Conservation (phyloP, 2,113 vertebrate species). For the Cephalopholis sonnerati region DNA sequence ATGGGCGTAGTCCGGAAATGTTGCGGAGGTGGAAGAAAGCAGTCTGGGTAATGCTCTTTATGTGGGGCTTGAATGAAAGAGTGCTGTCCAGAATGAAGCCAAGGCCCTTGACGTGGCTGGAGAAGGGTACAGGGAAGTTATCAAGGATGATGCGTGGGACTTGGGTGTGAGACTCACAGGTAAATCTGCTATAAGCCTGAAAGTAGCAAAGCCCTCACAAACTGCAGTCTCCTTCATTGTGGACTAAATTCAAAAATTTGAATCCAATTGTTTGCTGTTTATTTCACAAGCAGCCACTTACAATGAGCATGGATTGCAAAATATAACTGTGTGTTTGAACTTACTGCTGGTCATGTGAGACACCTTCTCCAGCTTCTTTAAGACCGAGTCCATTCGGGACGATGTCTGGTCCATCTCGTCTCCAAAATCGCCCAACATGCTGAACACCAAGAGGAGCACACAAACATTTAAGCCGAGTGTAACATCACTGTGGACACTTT, state of each 20-base stretch:
- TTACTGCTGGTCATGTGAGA: conserved; percentile 89
- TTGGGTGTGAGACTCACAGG: too few species aligned
- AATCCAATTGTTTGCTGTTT: not conserved
- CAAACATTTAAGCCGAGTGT: not conserved
- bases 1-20: too few species aligned
- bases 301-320: not conserved
- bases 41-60: too few species aligned
- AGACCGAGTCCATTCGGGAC: conserved; percentile 86
- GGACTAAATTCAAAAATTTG: not conserved
- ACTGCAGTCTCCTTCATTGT: not conserved
- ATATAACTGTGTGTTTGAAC: conserved; percentile 36
- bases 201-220: not conserved
- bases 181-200: too few species aligned
- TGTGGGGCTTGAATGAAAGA: too few species aligned
- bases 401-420: conserved; percentile 89
- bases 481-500: not conserved
- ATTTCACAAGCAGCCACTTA: not conserved
- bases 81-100: too few species aligned
- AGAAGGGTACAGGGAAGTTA: too few species aligned
- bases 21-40: too few species aligned
- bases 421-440: conserved; percentile 86
- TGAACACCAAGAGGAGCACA: conserved; percentile 58
- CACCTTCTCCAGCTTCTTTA: conserved; percentile 88
- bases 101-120: too few species aligned
- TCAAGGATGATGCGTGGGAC: too few species aligned